Conservation (phyloP, 2,113 vertebrate genomes). For the Hiodon tergisus region DNA sequence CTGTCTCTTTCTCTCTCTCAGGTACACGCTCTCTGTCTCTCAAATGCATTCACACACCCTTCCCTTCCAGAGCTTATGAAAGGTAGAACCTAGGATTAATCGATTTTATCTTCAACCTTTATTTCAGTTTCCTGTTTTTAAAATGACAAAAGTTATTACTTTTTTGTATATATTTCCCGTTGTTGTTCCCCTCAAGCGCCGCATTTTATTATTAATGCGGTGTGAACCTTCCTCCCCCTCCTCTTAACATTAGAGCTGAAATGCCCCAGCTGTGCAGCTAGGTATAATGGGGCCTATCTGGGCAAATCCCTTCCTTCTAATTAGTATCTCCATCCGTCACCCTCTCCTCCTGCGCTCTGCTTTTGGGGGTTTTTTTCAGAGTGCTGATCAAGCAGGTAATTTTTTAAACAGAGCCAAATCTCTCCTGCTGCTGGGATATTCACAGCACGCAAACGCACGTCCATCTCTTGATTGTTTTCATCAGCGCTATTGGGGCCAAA, state of each 20-base stretch:
- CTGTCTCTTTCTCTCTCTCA: not conserved
- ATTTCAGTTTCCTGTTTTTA: not conserved
- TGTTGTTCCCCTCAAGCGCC: constrained; percentile 17
- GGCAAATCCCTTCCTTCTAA: constrained; percentile 55
- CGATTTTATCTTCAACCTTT: too few species aligned
- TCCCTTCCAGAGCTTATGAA: too few species aligned
- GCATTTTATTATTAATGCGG: not conserved
- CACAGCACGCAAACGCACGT: constrained; percentile 52
- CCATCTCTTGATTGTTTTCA: not conserved
- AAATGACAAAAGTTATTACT: too few species aligned
- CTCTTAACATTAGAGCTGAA: not conserved
- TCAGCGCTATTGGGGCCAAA: too few species aligned
- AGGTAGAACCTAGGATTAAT: too few species aligned
- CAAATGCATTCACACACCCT: not conserved
- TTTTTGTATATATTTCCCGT: constrained; percentile 21
- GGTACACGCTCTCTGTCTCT: not conserved
- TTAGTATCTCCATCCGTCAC: constrained; percentile 49
- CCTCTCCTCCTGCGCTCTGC: constrained; percentile 33
- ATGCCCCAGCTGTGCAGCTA: constrained; percentile 13
- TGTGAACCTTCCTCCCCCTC: not conserved
- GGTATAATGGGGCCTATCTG: constrained; percentile 56
- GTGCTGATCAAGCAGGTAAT: constrained; percentile 66
- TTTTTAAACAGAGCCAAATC: constrained; percentile 55
- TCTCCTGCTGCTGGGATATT: constrained; percentile 58
- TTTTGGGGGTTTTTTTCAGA: constrained; percentile 45